Evolutionary conservation across 1,140 invertebrate species (phyloP), one percentile per base, ranked within the genome.

Genomic region (Ephestia elutella): DNA sequence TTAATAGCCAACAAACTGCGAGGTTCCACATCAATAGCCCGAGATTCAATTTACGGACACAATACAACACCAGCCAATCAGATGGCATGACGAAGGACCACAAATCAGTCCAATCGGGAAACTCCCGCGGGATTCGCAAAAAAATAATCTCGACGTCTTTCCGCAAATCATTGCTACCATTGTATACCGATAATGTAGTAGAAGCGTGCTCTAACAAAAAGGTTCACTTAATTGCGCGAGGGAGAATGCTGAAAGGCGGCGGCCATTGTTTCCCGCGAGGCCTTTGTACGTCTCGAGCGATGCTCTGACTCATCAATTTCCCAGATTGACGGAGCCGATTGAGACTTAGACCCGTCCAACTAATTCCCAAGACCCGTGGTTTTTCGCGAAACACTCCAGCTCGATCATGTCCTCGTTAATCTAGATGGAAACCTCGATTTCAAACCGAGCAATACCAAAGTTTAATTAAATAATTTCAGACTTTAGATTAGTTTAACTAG

Each of bases 131-230:
- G 66, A 63, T 54, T 54, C 65, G 53, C 56, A 71, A 76, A 84
- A 75, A 82, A 82, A 83, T 71, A 83, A 86, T 86, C 75, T 82
- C 69, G 53, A 69, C 68, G 58, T 62, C 61, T 82, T 86, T 79
- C 80, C 82, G 85, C 85, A 87, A 87, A 79, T 87, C 85, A 87
- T 80, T 63, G 65, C 68, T 59, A 68, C 73, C 75, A 86, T 87
- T 87, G 85, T 87, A 75, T 78, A 65, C 71, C 73, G 75, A 85
- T 84, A 85, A 86, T 87, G 82, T 80, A 82, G 75, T 82, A 72
- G 78, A 75, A 75, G 71, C 75, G 73, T 62, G 71, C 57, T 60
- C 68, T 62, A 80, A 83, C 83, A 87, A 86, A 87, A 87, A 87
- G 78, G 70, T 73, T 71, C 79, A 75, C 76, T 80, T 86, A 87